Base-by-base conservation (phyloP, 2,797 vertebrate species). In the Aldrovandia affinis region DNA sequence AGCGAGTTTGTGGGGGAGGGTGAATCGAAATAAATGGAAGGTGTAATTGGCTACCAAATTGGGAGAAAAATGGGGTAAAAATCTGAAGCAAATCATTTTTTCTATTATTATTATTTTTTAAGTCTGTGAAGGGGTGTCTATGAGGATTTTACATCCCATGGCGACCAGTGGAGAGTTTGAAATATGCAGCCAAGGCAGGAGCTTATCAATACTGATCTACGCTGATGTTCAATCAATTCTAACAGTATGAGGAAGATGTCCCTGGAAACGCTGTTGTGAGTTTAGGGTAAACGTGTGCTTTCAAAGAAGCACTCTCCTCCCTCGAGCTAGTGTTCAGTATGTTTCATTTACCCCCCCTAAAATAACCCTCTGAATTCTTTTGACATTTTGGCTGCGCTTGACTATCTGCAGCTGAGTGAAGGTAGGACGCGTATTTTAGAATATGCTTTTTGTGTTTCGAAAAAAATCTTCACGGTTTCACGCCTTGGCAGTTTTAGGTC, bases 291-390 rank as follows among this genome's bases (percentile, higher is more conserved):
- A 57, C 15, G 55, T 57, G n/a, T 57, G 55, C 12, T 36, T 73
- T 28, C 8, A 33, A 4, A 7, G 7, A 68, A 87, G 86, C 86
- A 86, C 83, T 87, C 81, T 85, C 83, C 84, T 52, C 80, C 87
- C 28, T 78, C 70, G 84, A 85, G 85, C 84, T 84, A 54, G 84
- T 8, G 83, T 75, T 88, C 33, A 70, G 86, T 83, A 77, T 82
- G 81, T 75, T 88, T 85, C 81, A 78, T 83, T 81, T 85, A 78
- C 84, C n/a, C n/a, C n/a, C n/a, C n/a, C n/a, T n/a, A 30, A 78
- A 83, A 44, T 25, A 10, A 81, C 82, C 55, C 70, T 84, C 0
- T 73, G 12, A 2, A 1, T 18, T 36, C 20, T 54, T 36, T 12
- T 33, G 9, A 73, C 33, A 39, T 15, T 39, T 36, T 28, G 22